Evolutionary conservation across 1,140 invertebrate species (phyloP), one percentile per base, ranked within the genome.

Genomic region (Zaprionus ghesquierei): DNA sequence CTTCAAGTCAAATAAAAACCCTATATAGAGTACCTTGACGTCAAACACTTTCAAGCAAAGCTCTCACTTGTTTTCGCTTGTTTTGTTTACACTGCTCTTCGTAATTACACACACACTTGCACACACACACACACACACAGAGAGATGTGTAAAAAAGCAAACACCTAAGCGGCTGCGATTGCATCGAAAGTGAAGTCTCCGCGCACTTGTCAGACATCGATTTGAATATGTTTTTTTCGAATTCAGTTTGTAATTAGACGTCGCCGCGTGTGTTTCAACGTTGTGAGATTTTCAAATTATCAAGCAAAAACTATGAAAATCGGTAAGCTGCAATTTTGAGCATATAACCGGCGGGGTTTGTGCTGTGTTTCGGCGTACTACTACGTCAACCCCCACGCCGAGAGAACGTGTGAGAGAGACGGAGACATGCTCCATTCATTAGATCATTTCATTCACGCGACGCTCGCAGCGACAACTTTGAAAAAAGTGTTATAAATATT

Each of bases 171-270:
- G 41, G 27, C 13, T 25, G 33, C 56, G 49, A 65, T 68, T 86
- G 81, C 82, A 87, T 59, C 65, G 41, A 59, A 70, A 73, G 35
- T 77, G 58, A 56, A 69, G 59, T 87, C 68, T 75, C 64, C 33
- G 15, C 44, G 25, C 72, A 77, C 69, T 58, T 75, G 74, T 71
- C 68, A 53, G 79, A 70, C 59, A 56, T 35, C 63, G 54, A 82
- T 82, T 89, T 89, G 76, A 89, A 87, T 87, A 87, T 18, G 18
- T 46, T 44, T 46, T 35, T 77, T 69, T 54, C 38, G 68, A 79
- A 66, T 89, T 87, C 79, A 87, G 82, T 87, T 87, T 77, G 69
- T 56, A 79, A 69, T 77, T 59, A 56, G 65, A 68, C 84, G 76
- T 62, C 84, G 76, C 59, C 41, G 76, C 49, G 58, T 72, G 49